A percentile compares a stretch with the other conserved stretches of the same genome.
Evolutionary conservation across 2,113 vertebrate genomes (phyloP).

Genomic region (Kryptolebias marmoratus): DNA sequence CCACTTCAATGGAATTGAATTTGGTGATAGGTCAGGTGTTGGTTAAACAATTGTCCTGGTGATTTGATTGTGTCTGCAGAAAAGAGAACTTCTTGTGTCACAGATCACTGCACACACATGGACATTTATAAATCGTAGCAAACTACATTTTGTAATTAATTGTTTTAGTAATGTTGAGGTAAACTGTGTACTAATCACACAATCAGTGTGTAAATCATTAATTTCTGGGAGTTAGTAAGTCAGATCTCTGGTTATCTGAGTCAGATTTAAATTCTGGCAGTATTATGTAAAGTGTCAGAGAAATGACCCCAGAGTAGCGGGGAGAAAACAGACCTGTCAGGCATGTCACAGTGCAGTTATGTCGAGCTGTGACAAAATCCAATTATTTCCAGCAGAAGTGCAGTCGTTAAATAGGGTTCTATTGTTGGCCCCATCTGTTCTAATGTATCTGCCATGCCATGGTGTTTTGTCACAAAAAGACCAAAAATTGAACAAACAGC

Average conservation of each 20-base stretch:
- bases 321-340: constrained; percentile 19
- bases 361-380: constrained; percentile 23
- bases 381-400: constrained; percentile 33
- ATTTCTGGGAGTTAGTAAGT: constrained; percentile 5
- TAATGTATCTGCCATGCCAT: not conserved
- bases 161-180: not conserved
- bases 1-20: constrained; percentile 43
- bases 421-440: constrained; percentile 27
- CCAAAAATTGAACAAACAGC: constrained; percentile 21
- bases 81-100: constrained; percentile 13
- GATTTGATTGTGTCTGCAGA: constrained; percentile 33
- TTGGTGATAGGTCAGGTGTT: constrained; percentile 46
- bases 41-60: constrained; percentile 19
- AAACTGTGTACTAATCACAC: not conserved
- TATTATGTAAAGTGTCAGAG: constrained; percentile 24
- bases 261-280: constrained; percentile 27
- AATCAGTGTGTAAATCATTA: no score
- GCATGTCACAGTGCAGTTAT: constrained; percentile 11
- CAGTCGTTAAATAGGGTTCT: constrained; percentile 13
- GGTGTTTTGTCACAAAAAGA: constrained; percentile 8
- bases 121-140: constrained; percentile 2
- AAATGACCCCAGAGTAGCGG: constrained; percentile 13
- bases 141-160: constrained; percentile 36
- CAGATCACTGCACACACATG: constrained; percentile 11
- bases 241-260: constrained; percentile 4